Base-by-base conservation (phyloP, 2,113 vertebrate genomes). In the Hystrix brachyura region DNA sequence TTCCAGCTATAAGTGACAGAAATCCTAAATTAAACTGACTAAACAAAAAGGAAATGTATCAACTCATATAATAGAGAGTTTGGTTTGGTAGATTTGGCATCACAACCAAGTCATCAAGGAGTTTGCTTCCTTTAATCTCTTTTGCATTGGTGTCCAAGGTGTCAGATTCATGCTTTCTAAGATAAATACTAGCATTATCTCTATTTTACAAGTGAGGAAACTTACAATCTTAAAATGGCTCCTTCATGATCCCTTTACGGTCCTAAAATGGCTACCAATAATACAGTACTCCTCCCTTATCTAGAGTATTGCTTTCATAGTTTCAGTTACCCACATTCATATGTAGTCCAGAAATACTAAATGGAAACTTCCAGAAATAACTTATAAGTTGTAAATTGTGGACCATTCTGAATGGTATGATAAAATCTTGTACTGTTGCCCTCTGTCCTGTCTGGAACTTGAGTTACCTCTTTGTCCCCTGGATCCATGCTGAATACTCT, bases 1-100 rank as follows among this genome's bases (percentile, higher is more conserved):
- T 97, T 92, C 82, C 43, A 97, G 95, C 76, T 81, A 80, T 53
- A 94, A 97, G 64, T 19, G 97, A 80, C 38, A 94, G 80, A 97
- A 97, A 87, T 55, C 87, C n/a, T 87, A 95, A 92, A 97, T 96
- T 87, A 92, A 96, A 80, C 83, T 51, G 32, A 78, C 3, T 48
- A 83, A 94, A 91, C 60, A 80, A 57, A 57, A 94, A 87, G 67
- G 57, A 62, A 91, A 64, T 81, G 34, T 83, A 93, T 96, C 57
- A 91, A 86, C 18, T 94, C 81, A 71, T 46, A 60, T 59, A 95
- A 91, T 21, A 89, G 71, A 94, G 95, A 80, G 74, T 84, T 97
- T 93, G 27, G 43, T 84, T 92, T 92, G 51, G n/a, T 72, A 55
- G 72, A 43, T 74, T 93, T 3, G 0, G 46, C 74, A 74, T 53